A percentile compares a stretch with the other conserved stretches of the same genome.
Evolutionary conservation across 2,888 invertebrate genomes (phyloP).

Genomic region (Lamellibrachia columna): DNA sequence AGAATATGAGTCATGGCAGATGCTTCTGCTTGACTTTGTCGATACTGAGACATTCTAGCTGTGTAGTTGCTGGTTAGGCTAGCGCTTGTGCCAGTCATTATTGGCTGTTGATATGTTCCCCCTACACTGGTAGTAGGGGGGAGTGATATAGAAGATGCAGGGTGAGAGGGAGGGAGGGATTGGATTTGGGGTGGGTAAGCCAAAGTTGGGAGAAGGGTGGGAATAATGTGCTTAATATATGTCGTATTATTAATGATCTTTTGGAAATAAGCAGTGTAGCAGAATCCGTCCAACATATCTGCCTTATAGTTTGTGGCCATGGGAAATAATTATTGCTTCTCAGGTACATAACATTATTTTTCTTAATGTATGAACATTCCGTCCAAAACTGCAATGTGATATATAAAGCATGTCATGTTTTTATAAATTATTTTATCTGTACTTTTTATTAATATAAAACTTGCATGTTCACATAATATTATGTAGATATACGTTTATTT

Average conservation of each 20-base stretch:
- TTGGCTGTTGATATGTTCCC: background rate
- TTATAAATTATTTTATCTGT: background rate
- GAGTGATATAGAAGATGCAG: background rate
- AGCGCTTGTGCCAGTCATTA: background rate
- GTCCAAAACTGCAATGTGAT: background rate
- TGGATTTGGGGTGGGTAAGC: background rate
- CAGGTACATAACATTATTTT: background rate
- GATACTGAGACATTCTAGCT: background rate
- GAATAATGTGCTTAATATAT: background rate
- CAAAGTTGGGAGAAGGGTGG: background rate
- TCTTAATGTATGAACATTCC: background rate
- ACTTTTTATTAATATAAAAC: background rate
- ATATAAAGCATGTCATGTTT: background rate
- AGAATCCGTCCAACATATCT: background rate
- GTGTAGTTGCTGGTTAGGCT: background rate
- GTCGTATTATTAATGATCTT: background rate
- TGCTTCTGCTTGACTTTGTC: background rate
- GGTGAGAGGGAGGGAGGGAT: background rate
- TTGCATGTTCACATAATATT: background rate
- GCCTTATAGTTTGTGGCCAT: background rate
- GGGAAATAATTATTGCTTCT: background rate
- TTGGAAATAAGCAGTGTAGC: background rate
- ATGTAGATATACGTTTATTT: background rate
- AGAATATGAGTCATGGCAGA: background rate
- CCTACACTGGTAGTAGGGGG: background rate